These are phyloP conservation scores for Drosophila macrospina DNA, from an alignment of 2,888 invertebrate species.

Conservation along the genomic window DNA sequence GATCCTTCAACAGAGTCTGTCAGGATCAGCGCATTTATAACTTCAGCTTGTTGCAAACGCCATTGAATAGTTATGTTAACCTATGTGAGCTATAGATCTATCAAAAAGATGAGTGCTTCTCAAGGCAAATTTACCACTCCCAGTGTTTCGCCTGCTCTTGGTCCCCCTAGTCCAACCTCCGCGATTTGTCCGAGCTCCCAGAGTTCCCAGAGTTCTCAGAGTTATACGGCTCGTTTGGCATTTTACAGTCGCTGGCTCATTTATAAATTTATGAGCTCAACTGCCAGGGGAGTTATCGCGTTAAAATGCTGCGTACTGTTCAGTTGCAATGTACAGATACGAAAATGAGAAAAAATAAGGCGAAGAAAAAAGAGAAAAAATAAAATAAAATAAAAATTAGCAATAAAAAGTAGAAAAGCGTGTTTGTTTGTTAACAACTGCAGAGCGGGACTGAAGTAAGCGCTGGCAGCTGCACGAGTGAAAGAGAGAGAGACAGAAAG, in stretches of 20 bases:
- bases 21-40: too few species aligned
- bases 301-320: constrained; percentile 69
- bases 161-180: constrained; percentile 7
- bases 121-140: constrained; percentile 24
- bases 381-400: constrained; percentile 77
- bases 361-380: constrained; percentile 14
- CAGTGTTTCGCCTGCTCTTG: constrained; percentile 21
- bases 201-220: constrained; percentile 34
- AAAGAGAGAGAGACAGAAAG: constrained; percentile 3
- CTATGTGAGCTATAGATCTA: constrained; percentile 7
- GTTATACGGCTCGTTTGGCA: constrained; percentile 74
- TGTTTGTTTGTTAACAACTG: constrained; percentile 80
- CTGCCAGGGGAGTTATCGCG: constrained; percentile 81
- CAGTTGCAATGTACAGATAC: constrained; percentile 62
- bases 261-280: constrained; percentile 80
- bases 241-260: constrained; percentile 80
- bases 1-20: too few species aligned
- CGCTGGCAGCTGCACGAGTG: constrained; percentile 15
- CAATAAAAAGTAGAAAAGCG: constrained; percentile 82
- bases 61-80: constrained; percentile 8
- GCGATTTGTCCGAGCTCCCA: constrained; percentile 12
- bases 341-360: constrained; percentile 32
- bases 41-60: neutral
- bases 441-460: constrained; percentile 42
- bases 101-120: constrained; percentile 56